Evolutionary conservation across 92 coral and sea anemone species (phyloP), one percentile per base, ranked within the genome.

Genomic region (Blastomussa wellsi): DNA sequence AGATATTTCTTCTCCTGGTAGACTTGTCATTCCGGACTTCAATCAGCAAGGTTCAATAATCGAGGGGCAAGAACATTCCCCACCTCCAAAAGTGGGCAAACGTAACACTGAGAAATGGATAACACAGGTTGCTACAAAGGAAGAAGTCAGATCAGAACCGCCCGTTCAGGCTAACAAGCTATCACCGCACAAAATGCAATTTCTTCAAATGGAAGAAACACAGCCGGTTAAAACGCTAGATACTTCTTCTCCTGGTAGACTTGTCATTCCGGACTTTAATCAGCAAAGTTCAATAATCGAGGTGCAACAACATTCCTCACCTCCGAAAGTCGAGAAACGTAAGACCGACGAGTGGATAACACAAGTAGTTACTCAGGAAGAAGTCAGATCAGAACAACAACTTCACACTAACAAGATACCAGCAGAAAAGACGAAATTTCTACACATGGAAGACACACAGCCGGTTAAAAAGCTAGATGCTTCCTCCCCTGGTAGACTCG

Each of bases 261-360:
- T 60, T 26, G 68, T 60, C 0, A 60, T 60, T 60, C 68, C 68
- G 7, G 1, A 60, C 0, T 60, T 19, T 60, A 60, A 24, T 24
- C 68, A 0, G 32, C 28, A 15, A 0, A 60, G 9, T 22, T 26
- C 9, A 3, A 60, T 32, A 29, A 0, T 28, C 1, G 35, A 60
- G 68, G 68, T 0, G 5, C 22, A 60, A 19, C 31, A 60, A 28
- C 28, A 7, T 60, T 0, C 28, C 17, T 32, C 68, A 60, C 32
- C 68, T 24, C 35, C 68, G 5, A 60, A 60, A 60, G 68, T 60
- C 3, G 32, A 60, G 29, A 60, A 60, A 60, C 68, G 7, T 53
- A 39, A 72, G 19, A 8, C 77, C 8, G 77, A 72, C 39, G 51
- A 72, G 51, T 72, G 77, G 77, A 24, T 72, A 72, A 72, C 77